These are phyloP conservation scores for Holothuria scabra DNA, from an alignment of 53 echinoderm and acorn worm genomes.

Conservation along the genomic window DNA sequence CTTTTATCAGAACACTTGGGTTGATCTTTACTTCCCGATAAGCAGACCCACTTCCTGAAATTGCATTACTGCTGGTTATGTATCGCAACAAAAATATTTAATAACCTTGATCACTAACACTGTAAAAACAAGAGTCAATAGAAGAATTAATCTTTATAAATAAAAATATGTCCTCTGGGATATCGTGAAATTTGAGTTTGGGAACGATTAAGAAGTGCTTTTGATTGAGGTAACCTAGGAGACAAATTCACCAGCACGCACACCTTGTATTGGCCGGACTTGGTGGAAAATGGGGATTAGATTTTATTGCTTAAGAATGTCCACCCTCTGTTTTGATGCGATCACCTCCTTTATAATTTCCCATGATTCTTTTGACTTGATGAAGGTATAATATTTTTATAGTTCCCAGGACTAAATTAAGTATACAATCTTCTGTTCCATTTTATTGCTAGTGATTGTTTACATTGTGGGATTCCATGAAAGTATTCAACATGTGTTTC, in stretches of 20 bases:
- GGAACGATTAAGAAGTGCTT: slow-evolving; percentile 6
- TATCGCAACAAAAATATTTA: slow-evolving; percentile 25
- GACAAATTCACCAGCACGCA: slow-evolving; percentile 30
- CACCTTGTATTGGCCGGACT: slow-evolving; percentile 1
- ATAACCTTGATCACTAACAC: slow-evolving; percentile 32
- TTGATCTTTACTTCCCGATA: slow-evolving; percentile 12
- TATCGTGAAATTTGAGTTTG: slow-evolving; percentile 7
- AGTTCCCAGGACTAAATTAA: slow-evolving; percentile 18
- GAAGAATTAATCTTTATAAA: slow-evolving; percentile 38
- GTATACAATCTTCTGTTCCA: background rate
- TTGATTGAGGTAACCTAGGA: slow-evolving; percentile 26
- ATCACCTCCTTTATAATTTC: background rate
- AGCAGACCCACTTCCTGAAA: slow-evolving; percentile 21
- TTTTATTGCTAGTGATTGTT: too few species aligned
- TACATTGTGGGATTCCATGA: too few species aligned
- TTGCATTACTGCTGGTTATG: background rate
- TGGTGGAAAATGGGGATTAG: slow-evolving; percentile 17
- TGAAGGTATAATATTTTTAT: slow-evolving; percentile 24
- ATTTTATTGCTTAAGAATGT: slow-evolving; percentile 29
- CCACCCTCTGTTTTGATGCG: slow-evolving; percentile 26
- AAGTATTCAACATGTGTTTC: too few species aligned
- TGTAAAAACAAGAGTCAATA: slow-evolving; percentile 14
- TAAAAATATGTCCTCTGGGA: slow-evolving; percentile 26
- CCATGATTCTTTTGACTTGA: slow-evolving; percentile 1
- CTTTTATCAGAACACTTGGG: background rate